Base-by-base conservation (phyloP, 2,888 invertebrate species). In the Odontocerum albicorne region DNA sequence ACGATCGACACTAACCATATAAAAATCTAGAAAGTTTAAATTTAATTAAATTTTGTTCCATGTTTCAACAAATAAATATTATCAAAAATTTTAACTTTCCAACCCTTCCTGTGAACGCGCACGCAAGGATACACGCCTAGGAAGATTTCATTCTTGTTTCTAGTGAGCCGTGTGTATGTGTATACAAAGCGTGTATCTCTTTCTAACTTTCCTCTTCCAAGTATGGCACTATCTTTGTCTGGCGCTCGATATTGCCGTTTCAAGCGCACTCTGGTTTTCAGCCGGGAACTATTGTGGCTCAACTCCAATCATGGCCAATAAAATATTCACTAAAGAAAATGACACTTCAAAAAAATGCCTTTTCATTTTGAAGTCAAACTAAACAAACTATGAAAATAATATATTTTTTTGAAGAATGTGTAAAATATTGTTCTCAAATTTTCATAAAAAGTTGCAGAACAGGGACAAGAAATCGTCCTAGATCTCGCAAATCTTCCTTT, bases 71-170 rank as follows among this genome's bases (percentile, higher is more conserved):
- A 35, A 35, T 4, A 12, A 35, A 35, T 35, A 35, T 6, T 4
- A 10, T 35, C n/a, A 35, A 35, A 35, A 7, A 10, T 8, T 4
- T 8, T 4, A 7, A 8, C n/a, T n/a, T 6, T 10, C 4, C 35
- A 4, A 35, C 4, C 35, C n/a, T 35, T 7, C 8, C 4, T n/a
- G 2, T 17, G 38, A 19, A 51, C 56, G 51, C 33, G 4, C 42
- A 4, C n/a, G 35, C 40, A 56, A 56, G 10, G 51, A 21, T 50
- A 22, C 4, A 7, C 16, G 13, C 10, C 2, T 13, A n/a, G 31
- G 17, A 55, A 40, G 46, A 46, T 33, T 53, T 53, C 38, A 53
- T 56, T 56, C 50, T 51, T 32, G 51, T 51, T 56, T 44, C 39
- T 51, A 51, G 56, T 51, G 56, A 56, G 56, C 45, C 55, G 31